These are phyloP conservation scores for Connochaetes taurinus DNA, from an alignment of 2,113 vertebrate genomes.

Conservation along the genomic window DNA sequence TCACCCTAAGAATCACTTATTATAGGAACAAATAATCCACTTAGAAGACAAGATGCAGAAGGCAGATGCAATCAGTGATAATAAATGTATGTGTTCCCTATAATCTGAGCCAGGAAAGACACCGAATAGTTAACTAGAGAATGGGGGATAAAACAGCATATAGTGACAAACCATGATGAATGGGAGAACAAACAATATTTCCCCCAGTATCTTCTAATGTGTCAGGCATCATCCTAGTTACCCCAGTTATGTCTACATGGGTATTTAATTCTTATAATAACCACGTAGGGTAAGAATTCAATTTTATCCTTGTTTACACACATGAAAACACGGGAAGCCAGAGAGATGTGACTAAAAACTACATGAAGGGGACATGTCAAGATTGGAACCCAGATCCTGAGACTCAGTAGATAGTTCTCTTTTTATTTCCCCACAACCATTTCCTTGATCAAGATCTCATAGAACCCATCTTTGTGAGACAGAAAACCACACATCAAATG, in stretches of 20 bases:
- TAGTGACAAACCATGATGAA: neutral
- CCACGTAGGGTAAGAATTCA: neutral
- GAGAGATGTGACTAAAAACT: neutral
- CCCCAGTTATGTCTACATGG: neutral
- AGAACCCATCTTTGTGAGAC: neutral
- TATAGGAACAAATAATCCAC: neutral
- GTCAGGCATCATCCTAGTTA: neutral
- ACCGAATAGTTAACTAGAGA: neutral
- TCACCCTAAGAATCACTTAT: neutral
- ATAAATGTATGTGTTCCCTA: neutral
- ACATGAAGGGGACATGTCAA: neutral
- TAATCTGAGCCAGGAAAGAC: neutral
- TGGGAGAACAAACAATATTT: neutral
- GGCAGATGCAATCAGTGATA: neutral
- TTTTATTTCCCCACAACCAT: neutral
- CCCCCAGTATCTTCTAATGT: neutral
- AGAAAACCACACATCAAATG: neutral
- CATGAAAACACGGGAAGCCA: neutral
- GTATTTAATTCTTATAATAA: neutral
- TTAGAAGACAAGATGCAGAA: neutral
- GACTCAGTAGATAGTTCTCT: neutral
- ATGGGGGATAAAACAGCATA: neutral
- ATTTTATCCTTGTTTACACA: neutral
- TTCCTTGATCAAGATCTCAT: neutral
- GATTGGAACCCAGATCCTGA: neutral